These are phyloP conservation scores for Parazoanthus darwini DNA, from an alignment of 92 coral and sea anemone genomes.

Conservation along the genomic window DNA sequence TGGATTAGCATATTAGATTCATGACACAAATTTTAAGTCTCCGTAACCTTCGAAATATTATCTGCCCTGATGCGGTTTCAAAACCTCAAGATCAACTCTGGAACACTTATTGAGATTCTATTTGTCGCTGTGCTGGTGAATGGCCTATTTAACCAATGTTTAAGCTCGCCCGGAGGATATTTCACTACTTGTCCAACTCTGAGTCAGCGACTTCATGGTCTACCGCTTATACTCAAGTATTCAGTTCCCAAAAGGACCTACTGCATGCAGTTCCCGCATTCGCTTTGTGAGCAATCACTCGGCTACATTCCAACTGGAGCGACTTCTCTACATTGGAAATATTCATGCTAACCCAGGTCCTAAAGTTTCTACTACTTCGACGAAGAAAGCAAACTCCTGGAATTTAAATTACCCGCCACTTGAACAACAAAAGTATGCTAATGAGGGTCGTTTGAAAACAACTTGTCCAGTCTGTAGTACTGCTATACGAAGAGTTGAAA, in stretches of 20 bases:
- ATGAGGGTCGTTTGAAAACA: too few species aligned
- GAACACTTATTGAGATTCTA: background rate
- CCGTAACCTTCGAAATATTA: background rate
- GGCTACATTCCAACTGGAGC: slow-evolving; percentile 18
- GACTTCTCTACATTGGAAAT: slow-evolving; percentile 10
- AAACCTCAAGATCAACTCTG: background rate
- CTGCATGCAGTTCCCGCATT: background rate
- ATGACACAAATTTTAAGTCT: too few species aligned
- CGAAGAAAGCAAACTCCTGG: background rate
- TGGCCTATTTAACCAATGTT: background rate
- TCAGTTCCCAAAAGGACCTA: slow-evolving; percentile 3
- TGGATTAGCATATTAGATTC: too few species aligned
- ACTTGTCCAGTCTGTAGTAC: too few species aligned
- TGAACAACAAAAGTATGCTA: too few species aligned
- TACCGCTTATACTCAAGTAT: background rate
- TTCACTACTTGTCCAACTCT: background rate
- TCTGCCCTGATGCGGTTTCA: background rate
- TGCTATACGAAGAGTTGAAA: too few species aligned
- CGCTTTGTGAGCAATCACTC: slow-evolving; percentile 10
- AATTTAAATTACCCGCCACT: too few species aligned
- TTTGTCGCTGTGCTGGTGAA: background rate
- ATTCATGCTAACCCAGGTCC: slow-evolving; percentile 28
- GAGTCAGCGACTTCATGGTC: slow-evolving; percentile 1
- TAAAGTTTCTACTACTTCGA: background rate
- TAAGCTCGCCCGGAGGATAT: background rate